These are phyloP conservation scores for Eremobia ochroleuca DNA, from an alignment of 2,888 invertebrate species.

Conservation along the genomic window DNA sequence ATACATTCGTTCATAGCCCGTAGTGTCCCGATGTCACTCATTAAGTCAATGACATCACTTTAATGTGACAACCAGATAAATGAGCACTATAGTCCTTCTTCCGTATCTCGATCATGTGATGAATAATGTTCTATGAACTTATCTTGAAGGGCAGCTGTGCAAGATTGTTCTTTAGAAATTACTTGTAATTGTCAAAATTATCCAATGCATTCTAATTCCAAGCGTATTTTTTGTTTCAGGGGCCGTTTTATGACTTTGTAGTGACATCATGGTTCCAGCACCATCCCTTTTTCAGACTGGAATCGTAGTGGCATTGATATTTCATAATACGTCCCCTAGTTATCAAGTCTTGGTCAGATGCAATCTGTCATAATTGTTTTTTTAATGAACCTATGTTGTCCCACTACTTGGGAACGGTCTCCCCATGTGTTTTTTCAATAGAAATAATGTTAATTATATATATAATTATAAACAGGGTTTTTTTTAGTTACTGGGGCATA, in stretches of 20 bases:
- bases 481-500: not conserved
- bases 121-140: not conserved
- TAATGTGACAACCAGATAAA: conserved; percentile 55
- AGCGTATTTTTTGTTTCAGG: not conserved
- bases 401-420: too few species aligned
- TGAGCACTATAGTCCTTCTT: conserved; percentile 37
- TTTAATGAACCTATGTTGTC: too few species aligned
- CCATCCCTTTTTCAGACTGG: too few species aligned
- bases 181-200: not conserved
- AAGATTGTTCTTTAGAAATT: not conserved
- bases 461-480: too few species aligned
- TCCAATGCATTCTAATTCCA: not conserved
- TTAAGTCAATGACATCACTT: conserved; percentile 60
- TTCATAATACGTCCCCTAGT: too few species aligned
- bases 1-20: conserved; percentile 17
- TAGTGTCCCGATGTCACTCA: conserved; percentile 37
- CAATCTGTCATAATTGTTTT: too few species aligned
- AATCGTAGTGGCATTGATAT: too few species aligned
- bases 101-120: not conserved
- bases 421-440: too few species aligned
- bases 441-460: too few species aligned
- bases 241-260: too few species aligned
- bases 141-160: not conserved
- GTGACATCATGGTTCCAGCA: too few species aligned
- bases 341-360: not conserved